Evolutionary conservation across 2,113 vertebrate species (phyloP).

Genomic region (Tenrec ecaudatus): DNA sequence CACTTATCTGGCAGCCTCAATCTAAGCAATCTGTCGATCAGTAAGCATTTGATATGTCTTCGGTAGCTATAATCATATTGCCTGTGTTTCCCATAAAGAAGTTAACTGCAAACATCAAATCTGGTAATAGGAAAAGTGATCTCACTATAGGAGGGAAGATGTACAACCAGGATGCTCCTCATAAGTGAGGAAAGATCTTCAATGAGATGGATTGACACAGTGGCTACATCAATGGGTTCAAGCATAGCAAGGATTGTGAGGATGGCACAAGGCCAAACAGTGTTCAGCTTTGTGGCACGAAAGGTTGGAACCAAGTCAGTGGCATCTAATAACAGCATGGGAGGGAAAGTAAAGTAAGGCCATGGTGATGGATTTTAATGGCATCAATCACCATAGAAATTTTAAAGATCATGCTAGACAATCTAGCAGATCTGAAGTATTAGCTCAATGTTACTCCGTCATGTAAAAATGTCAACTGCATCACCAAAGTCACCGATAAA

Average conservation of each 20-base stretch:
- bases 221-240: no score
- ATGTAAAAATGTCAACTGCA: slow-evolving; percentile 29
- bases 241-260: no score
- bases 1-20: neutral
- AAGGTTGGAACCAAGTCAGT: no score
- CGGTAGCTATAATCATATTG: slow-evolving; percentile 5
- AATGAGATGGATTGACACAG: no score
- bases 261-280: no score
- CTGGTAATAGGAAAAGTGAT: slow-evolving; percentile 1
- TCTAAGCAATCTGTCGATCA: neutral
- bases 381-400: neutral
- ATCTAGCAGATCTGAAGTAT: slow-evolving; percentile 6
- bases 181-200: no score
- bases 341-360: neutral
- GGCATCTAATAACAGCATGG: neutral
- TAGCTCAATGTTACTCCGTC: neutral
- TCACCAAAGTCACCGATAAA: neutral
- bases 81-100: neutral
- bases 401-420: neutral
- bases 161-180: no score
- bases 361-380: neutral
- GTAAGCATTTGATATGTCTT: neutral
- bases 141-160: no score
- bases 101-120: slow-evolving; percentile 14
- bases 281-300: no score